These are phyloP conservation scores for Branchinecta lindahli DNA, from an alignment of 1,140 invertebrate genomes.

Conservation along the genomic window DNA sequence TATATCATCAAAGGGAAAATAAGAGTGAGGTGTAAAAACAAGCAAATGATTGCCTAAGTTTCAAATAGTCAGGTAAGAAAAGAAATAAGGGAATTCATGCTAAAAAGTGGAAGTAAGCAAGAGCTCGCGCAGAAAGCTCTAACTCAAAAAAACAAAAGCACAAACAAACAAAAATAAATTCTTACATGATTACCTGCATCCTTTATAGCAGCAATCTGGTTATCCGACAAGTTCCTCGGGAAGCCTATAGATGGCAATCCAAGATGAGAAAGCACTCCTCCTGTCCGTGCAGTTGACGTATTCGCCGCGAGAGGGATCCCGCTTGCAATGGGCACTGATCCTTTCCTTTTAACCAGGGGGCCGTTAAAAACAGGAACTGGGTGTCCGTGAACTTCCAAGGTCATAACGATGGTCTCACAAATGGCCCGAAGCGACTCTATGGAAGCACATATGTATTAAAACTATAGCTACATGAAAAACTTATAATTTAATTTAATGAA, in stretches of 20 bases:
- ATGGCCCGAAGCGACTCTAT: constrained; percentile 73
- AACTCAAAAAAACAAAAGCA: no score
- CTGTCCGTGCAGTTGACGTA: constrained; percentile 17
- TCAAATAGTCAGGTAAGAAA: no score
- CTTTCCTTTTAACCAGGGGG: constrained; percentile 54
- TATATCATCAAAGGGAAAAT: no score
- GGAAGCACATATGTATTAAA: constrained; percentile 20
- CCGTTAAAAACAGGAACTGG: constrained; percentile 33
- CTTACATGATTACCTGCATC: constrained; percentile 37
- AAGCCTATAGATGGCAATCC: constrained; percentile 39
- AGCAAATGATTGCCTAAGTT: no score
- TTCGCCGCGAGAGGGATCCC: constrained; percentile 28
- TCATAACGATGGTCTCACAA: constrained; percentile 66
- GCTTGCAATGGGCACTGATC: constrained; percentile 42
- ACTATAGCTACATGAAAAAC: constrained; percentile 1
- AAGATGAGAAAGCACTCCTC: constrained; percentile 32
- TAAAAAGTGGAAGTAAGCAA: no score
- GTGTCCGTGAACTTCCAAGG: constrained; percentile 44
- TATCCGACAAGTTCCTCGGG: constrained; percentile 47
- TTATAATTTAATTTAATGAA: constrained; percentile 26
- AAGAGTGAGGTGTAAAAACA: no score
- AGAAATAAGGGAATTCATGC: no score
- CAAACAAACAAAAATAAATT: neutral
- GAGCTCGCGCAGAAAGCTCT: no score
- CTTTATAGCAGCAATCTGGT: constrained; percentile 43